These are phyloP conservation scores for Grapholita molesta DNA, from an alignment of 1,140 invertebrate species.

Conservation along the genomic window DNA sequence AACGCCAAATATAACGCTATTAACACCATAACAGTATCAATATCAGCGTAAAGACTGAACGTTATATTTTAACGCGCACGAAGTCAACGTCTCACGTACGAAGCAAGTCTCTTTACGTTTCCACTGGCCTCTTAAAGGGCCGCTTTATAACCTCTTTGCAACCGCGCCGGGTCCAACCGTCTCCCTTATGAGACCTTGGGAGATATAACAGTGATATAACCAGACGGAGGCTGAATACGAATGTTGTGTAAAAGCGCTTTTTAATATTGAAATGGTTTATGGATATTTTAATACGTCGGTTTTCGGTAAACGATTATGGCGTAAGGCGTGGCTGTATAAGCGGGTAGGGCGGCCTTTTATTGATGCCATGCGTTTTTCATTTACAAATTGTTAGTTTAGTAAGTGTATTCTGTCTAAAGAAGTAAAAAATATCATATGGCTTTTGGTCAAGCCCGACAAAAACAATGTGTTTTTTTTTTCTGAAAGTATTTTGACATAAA, in stretches of 20 bases:
- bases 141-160: constrained; percentile 12
- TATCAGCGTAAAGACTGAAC: background rate
- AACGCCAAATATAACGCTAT: background rate
- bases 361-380: no score
- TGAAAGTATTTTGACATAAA: no score
- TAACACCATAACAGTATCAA: constrained; percentile 6
- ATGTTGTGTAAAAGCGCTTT: constrained; percentile 10
- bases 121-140: background rate
- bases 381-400: no score
- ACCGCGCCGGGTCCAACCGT: background rate
- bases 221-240: constrained; percentile 1
- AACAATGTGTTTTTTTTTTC: no score
- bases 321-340: no score
- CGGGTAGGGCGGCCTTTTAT: no score
- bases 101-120: constrained; percentile 8
- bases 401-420: no score
- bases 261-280: background rate
- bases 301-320: background rate
- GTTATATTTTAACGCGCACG: constrained; percentile 1
- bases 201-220: constrained; percentile 1
- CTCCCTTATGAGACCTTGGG: constrained; percentile 12
- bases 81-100: background rate
- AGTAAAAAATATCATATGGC: no score
- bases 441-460: no score
- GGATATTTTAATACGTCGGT: constrained; percentile 7